Evolutionary conservation across 2,113 vertebrate genomes (phyloP).

Genomic region (Bujurquina vittata): DNA sequence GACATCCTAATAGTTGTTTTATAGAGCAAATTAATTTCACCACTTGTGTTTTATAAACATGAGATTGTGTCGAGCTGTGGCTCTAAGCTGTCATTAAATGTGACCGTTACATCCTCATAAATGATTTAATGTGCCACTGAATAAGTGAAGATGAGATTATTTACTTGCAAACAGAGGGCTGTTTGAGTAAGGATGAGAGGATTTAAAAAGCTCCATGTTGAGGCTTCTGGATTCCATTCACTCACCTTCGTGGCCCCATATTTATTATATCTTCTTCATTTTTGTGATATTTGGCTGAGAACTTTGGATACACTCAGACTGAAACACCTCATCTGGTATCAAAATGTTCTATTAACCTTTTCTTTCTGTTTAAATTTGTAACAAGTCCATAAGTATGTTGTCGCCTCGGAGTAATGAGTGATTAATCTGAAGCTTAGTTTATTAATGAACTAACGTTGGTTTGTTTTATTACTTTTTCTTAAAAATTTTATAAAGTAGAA

Average conservation of each 20-base stretch:
- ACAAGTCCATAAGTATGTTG: not conserved
- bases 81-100: slow-evolving; percentile 37
- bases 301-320: not conserved
- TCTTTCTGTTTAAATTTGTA: not conserved
- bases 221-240: not conserved
- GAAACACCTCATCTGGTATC: not conserved
- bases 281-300: not conserved
- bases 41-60: slow-evolving; percentile 37
- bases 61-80: slow-evolving; percentile 22
- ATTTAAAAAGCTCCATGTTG: slow-evolving; percentile 1
- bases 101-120: slow-evolving; percentile 35
- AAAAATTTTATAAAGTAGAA: not conserved
- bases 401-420: not conserved
- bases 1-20: slow-evolving; percentile 31
- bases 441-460: not conserved
- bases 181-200: slow-evolving; percentile 4
- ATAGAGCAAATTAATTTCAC: slow-evolving; percentile 31
- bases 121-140: slow-evolving; percentile 36
- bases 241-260: not conserved
- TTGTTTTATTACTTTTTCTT: not conserved
- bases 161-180: slow-evolving; percentile 32
- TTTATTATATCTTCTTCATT: not conserved
- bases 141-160: slow-evolving; percentile 40
- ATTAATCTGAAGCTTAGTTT: not conserved
- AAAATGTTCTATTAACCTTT: not conserved